Evolutionary conservation across 2,113 vertebrate species (phyloP).

Genomic region (Lophotis ruficrista): DNA sequence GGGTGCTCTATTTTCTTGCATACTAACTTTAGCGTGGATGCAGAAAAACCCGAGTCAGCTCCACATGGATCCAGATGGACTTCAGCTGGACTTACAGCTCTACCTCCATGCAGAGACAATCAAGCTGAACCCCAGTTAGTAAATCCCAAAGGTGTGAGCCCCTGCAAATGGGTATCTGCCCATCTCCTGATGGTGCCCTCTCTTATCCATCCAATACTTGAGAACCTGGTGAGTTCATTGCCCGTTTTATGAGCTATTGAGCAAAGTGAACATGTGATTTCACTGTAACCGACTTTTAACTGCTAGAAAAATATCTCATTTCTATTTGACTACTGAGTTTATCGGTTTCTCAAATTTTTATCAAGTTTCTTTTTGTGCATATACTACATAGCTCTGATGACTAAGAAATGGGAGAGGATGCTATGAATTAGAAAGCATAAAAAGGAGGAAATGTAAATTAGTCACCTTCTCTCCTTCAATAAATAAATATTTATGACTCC

Average conservation of each 20-base stretch:
- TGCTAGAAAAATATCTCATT: neutral
- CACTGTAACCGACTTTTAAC: neutral
- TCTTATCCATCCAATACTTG: neutral
- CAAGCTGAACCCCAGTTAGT: neutral
- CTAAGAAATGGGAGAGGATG: neutral
- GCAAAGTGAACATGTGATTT: neutral
- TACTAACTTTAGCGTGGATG: neutral
- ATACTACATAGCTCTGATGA: neutral
- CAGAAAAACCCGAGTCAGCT: neutral
- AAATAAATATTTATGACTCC: neutral
- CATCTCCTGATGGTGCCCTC: neutral
- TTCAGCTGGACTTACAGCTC: neutral
- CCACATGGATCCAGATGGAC: neutral
- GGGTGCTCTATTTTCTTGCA: neutral
- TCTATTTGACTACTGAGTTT: neutral
- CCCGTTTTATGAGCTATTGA: neutral
- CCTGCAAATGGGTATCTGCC: neutral
- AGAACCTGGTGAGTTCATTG: constrained; percentile 1
- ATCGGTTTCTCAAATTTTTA: constrained; percentile 11
- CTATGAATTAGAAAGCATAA: neutral
- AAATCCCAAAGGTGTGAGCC: neutral
- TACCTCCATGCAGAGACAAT: neutral
- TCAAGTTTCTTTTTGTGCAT: neutral
- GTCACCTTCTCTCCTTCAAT: rapidly evolving
- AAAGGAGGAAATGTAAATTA: neutral